Base-by-base conservation (phyloP, 2,888 invertebrate genomes). In the Palloptera scutellata region DNA sequence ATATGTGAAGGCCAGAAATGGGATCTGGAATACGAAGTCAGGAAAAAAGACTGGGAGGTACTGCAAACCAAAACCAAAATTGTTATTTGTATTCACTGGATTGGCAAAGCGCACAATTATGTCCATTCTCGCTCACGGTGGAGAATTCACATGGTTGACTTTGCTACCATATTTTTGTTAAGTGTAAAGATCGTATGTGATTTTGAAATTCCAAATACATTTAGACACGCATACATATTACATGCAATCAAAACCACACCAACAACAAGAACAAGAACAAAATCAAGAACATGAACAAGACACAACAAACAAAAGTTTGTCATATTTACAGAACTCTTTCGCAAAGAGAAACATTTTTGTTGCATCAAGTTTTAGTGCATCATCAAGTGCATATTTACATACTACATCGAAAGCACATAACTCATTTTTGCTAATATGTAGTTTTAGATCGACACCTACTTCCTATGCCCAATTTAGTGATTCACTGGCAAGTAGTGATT, bases 21-120 rank as follows among this genome's bases (percentile, higher is more conserved):
- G 93, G 98, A 98, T 93, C 96, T 98, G 94, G 98, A 98, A 92
- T 93, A 94, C 90, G 96, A 97, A 92, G 97, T 98, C 90, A 93
- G 96, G 90, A 97, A 96, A 91, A 96, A 96, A 92, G 98, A 98
- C 90, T 97, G 94, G 90, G 98, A 98, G 96, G 97, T 97, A 93
- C 91, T 90, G 89, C 88, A 86, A 80, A 64, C 55, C 17, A 59
- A 41, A 13, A 48, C 10, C 48, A 48, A 15, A 60, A 48, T 48
- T 48, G 48, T 48, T 60, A 15, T 58, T 60, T 60, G 60, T 60
- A 60, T 45, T 48, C n/a, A 60, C n/a, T n/a, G 13, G 13, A 17
- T 60, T 40, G 60, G 15, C 20, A 17, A 15, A 15, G 12, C 12
- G 8, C 15, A 60, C 12, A 60, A 60, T 48, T 60, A 9, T 30